These are phyloP conservation scores for Anthoptus insignis DNA, from an alignment of 2,888 invertebrate genomes.

Conservation along the genomic window DNA sequence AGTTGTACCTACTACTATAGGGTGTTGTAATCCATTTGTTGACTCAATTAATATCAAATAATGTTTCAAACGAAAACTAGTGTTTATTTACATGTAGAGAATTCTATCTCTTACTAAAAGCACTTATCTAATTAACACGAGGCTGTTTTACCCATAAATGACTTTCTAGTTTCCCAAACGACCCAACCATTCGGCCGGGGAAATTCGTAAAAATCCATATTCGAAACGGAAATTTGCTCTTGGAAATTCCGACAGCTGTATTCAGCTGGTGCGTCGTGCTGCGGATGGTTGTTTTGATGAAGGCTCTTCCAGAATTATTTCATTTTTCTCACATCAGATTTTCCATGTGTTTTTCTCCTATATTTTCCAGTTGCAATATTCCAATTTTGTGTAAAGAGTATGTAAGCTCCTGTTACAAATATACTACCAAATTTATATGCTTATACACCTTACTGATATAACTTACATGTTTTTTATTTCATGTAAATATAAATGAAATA, in stretches of 20 bases:
- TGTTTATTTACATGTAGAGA: too few relatives aligned
- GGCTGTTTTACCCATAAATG: slow-evolving; percentile 7
- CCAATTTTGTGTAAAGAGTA: background rate
- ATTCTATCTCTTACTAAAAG: background rate
- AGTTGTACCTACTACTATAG: too few relatives aligned
- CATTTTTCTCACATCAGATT: background rate
- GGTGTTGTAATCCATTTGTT: too few relatives aligned
- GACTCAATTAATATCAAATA: too few relatives aligned
- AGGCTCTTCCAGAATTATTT: slow-evolving; percentile 1
- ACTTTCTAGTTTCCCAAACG: slow-evolving; percentile 20
- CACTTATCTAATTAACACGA: slow-evolving; percentile 1
- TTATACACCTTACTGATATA: too few relatives aligned
- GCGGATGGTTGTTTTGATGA: background rate
- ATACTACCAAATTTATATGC: too few relatives aligned
- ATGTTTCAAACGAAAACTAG: too few relatives aligned
- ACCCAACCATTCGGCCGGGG: slow-evolving; percentile 3
- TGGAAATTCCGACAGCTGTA: slow-evolving; percentile 18
- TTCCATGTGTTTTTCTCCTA: background rate
- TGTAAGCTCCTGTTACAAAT: background rate
- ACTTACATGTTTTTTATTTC: too few relatives aligned
- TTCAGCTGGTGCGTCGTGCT: background rate
- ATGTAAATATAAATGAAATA: too few relatives aligned
- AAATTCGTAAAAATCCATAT: slow-evolving; percentile 33
- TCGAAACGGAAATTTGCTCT: slow-evolving; percentile 30
- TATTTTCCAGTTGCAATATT: background rate